Base-by-base conservation (phyloP, 2,797 vertebrate species). In the Knipowitschia caucasica region DNA sequence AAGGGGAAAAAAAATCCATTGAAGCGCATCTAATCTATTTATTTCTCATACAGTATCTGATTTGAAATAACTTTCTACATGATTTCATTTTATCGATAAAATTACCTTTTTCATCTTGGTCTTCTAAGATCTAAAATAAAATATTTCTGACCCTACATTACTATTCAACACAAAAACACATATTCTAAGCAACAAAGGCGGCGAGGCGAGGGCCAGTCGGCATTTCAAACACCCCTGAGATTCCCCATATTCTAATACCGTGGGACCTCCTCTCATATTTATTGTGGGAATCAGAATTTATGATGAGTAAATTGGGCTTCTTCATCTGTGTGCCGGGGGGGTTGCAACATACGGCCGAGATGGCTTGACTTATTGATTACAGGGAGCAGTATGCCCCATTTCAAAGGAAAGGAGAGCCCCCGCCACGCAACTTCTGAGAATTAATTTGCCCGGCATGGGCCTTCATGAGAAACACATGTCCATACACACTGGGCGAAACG, bases 391-490 rank as follows among this genome's bases (percentile, higher is more conserved):
- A 88, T 89, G 89, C 88, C 89, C 89, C 86, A 85, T 92, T 91
- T 91, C 90, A 91, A 91, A 92, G 90, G 73, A 86, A 89, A 85
- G 88, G 84, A 85, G 86, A 88, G 89, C 83, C 86, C 87, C 88
- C 77, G 73, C 86, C 86, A 85, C 63, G 84, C 86, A 89, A 90
- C 90, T 90, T 91, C 89, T 89, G 87, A 90, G 89, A 91, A 92
- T 92, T 90, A 91, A 91, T 92, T 90, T 90, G 86, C 88, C 88
- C 85, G 81, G 85, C 88, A 88, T 85, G 86, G 84, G 83, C 84
- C 85, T 90, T 90, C 89, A 92, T 91, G 85, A 90, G 89, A 90
- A 92, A 91, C 90, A 92, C 86, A 90, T 92, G 91, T 91, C 80
- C 74, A 56, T 75, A 75, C 74, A 83, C 87, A 82, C 72, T 53